Evolutionary conservation across 2,888 invertebrate species (phyloP).

Genomic region (Drosophila monieri): DNA sequence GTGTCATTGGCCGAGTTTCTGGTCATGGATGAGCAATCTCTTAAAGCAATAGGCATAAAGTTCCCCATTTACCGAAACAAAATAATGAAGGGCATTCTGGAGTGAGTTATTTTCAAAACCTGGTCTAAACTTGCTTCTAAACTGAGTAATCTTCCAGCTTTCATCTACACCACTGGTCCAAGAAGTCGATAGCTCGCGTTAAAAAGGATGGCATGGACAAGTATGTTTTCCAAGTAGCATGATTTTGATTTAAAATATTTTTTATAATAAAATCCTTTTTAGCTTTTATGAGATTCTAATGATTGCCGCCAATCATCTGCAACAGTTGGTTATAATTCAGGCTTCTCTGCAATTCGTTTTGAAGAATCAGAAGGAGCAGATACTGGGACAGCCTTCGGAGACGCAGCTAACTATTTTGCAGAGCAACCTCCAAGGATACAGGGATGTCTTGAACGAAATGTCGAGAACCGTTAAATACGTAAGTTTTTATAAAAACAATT

Average conservation of each 20-base stretch:
- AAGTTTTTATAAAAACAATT: slow-evolving; percentile 33
- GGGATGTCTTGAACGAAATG: slow-evolving; percentile 68
- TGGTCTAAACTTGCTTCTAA: background rate
- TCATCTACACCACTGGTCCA: slow-evolving; percentile 83
- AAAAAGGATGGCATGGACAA: slow-evolving; percentile 59
- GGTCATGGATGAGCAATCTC: slow-evolving; percentile 72
- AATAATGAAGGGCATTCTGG: slow-evolving; percentile 79
- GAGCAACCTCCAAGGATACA: slow-evolving; percentile 69
- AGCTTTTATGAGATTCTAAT: slow-evolving; percentile 83
- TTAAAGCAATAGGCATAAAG: slow-evolving; percentile 77
- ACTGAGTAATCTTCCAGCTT: slow-evolving; percentile 64
- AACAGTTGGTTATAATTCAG: slow-evolving; percentile 80
- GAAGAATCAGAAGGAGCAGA: slow-evolving; percentile 44
- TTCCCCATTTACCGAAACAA: slow-evolving; percentile 80
- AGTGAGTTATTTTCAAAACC: slow-evolving; percentile 64
- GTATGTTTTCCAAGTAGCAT: slow-evolving; percentile 28
- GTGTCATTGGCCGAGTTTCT: slow-evolving; percentile 80
- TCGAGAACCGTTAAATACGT: slow-evolving; percentile 81
- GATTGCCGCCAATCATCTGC: slow-evolving; percentile 82
- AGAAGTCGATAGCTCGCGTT: slow-evolving; percentile 77
- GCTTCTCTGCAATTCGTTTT: slow-evolving; percentile 78
- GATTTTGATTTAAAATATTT: background rate
- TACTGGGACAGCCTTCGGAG: slow-evolving; percentile 65
- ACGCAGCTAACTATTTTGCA: slow-evolving; percentile 58
- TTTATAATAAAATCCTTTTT: background rate